Evolutionary conservation across 2,113 vertebrate genomes (phyloP).

Genomic region (Sisor rabdophorus): DNA sequence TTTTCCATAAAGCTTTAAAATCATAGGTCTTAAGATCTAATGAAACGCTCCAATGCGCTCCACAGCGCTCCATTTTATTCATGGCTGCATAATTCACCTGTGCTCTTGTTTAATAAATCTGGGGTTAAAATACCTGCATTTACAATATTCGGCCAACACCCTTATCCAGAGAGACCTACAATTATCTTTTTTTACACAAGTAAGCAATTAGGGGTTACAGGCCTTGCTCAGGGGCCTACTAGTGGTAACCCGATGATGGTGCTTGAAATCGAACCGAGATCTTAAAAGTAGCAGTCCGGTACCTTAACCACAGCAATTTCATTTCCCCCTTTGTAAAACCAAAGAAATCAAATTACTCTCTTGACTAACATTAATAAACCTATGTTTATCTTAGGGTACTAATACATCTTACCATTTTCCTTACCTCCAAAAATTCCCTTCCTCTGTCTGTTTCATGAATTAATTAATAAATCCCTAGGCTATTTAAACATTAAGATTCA

Average conservation of each 20-base stretch:
- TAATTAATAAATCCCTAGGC: conserved; percentile 16
- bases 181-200: too few species aligned
- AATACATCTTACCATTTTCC: not conserved
- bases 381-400: not conserved
- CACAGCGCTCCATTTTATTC: not conserved
- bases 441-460: conserved; percentile 3
- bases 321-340: too few species aligned
- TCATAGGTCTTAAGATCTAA: not conserved
- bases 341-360: conserved; percentile 1
- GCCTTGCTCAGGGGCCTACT: too few species aligned
- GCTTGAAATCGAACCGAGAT: too few species aligned
- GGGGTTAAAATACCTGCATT: not conserved
- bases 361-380: not conserved
- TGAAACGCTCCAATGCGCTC: not conserved
- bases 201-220: too few species aligned
- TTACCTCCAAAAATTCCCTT: not conserved
- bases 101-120: not conserved
- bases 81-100: not conserved
- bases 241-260: too few species aligned
- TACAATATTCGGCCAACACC: too few species aligned
- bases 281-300: too few species aligned
- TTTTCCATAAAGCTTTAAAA: not conserved
- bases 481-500: not conserved
- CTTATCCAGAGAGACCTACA: too few species aligned
- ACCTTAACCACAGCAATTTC: too few species aligned